phyloP scores from a whole-genome alignment of 2,113 vertebrate species.

The Leptodactylus fuscus region DNA sequence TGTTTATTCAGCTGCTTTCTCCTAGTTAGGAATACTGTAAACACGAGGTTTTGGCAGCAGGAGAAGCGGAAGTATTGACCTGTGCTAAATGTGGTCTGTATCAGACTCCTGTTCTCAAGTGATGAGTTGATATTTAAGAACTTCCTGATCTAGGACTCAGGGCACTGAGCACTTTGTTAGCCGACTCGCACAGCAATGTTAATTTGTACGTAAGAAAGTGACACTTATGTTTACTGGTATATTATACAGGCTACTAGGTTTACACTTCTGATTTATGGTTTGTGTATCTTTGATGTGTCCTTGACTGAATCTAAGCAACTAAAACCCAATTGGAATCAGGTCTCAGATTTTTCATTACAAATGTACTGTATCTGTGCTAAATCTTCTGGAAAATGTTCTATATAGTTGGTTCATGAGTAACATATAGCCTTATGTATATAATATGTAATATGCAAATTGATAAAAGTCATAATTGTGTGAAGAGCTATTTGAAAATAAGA shows the following conservation, averaged over 20 bases:
- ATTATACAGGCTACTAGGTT: slow-evolving; percentile 8
- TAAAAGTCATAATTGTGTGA: no score
- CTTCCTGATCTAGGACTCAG: slow-evolving; percentile 28
- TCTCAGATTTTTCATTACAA: not conserved
- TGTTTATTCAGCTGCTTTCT: slow-evolving; percentile 28
- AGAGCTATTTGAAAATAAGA: no score
- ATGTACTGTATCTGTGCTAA: not conserved
- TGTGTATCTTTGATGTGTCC: not conserved
- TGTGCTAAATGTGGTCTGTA: slow-evolving; percentile 41
- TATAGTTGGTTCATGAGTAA: no score
- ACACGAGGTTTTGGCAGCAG: not conserved
- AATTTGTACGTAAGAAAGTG: slow-evolving; percentile 2
- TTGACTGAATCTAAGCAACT: not conserved
- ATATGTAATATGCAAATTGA: no score
- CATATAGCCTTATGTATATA: no score
- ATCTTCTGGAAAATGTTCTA: not conserved
- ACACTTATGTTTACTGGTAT: slow-evolving; percentile 26
- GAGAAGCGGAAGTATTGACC: slow-evolving; percentile 29
- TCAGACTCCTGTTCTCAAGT: slow-evolving; percentile 36
- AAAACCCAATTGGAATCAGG: not conserved
- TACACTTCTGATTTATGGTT: slow-evolving; percentile 13
- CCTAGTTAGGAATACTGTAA: not conserved
- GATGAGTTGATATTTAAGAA: slow-evolving; percentile 50
- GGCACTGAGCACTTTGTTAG: not conserved
- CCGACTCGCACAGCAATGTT: slow-evolving; percentile 19